Base-by-base conservation (phyloP, 2,113 vertebrate species). In the Gulo gulo region DNA sequence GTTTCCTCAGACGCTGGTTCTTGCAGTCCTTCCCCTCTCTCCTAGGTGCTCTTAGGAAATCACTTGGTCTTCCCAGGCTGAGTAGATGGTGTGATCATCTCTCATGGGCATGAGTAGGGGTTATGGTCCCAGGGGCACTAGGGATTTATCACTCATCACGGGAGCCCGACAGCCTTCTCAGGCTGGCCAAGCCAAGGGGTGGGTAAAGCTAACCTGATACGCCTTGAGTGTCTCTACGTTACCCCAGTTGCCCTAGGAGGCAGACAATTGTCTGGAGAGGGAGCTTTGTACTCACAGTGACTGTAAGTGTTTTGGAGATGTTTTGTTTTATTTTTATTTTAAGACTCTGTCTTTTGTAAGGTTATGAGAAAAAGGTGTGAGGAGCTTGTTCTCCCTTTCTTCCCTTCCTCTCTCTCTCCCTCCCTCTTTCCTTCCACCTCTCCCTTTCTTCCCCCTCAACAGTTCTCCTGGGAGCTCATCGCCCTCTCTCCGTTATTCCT, bases 281-380 rank as follows among this genome's bases (percentile, higher is more conserved):
- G 16, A 4, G 15, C 18, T 82, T 61, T 6, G 6, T 73, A 31
- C 39, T 91, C 31, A 88, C 8, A 86, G 21, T 42, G 31, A 45
- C 47, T 26, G 3, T 39, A 42, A 78, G 7, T 85, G 31, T 24
- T 71, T 95, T 88, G 31, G 10, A 79, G 26, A 2, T 73, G 23
- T 88, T 94, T 94, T 47, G 11, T 29, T 95, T 67, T 39, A 31
- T 71, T 74, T 57, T 81, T 86, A 57, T 74, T 86, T 96, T 74
- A 84, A 96, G 69, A 36, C 34, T 82, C 12, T 10, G 0, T 39
- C 29, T 94, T 88, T 86, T 88, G 12, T 67, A 55, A 73, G n/a
- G 13, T 20, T 87, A 34, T 59, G 42, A 65, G 52, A 36, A 69
- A 88, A 93, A 57, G 1, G 2, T 57, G 6, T 45, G 47, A 80